Conservation (phyloP, 1,140 invertebrate genomes). For the Drosophila melanica region DNA sequence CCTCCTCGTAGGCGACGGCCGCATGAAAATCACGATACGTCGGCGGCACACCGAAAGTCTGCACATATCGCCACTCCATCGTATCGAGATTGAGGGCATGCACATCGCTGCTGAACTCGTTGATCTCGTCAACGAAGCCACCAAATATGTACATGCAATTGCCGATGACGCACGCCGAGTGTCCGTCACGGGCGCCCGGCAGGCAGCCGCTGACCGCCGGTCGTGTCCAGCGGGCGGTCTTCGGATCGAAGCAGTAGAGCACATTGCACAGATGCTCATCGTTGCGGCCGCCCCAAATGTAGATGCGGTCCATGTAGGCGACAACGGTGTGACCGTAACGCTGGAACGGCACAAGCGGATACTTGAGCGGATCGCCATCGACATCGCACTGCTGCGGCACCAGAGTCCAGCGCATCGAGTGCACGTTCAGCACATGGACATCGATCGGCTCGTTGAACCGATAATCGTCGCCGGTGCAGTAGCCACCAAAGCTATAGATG, state of each 20-base stretch:
- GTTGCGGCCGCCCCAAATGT: conserved; percentile 96
- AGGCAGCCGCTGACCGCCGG: conserved; percentile 87
- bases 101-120: conserved; percentile 92
- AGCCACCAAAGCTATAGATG: conserved; percentile 96
- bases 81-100: conserved; percentile 90
- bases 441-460: conserved; percentile 90
- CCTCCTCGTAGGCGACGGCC: conserved; percentile 88
- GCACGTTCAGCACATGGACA: conserved; percentile 93
- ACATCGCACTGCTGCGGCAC: conserved; percentile 69
- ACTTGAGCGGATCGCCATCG: conserved; percentile 71
- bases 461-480: conserved; percentile 92
- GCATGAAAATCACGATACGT: conserved; percentile 94
- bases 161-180: conserved; percentile 92
- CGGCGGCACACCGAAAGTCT: conserved; percentile 87
- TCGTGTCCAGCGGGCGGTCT: conserved; percentile 87
- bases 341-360: conserved; percentile 85
- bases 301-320: conserved; percentile 89
- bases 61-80: conserved; percentile 88
- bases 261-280: conserved; percentile 91
- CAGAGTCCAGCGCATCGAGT: conserved; percentile 86
- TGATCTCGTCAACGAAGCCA: conserved; percentile 91
- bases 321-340: conserved; percentile 94
- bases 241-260: conserved; percentile 92
- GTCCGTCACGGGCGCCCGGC: conserved; percentile 94
- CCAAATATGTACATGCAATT: conserved; percentile 96